Evolutionary conservation across 92 coral and sea anemone species (phyloP).

Genomic region (Desmophyllum pertusum): DNA sequence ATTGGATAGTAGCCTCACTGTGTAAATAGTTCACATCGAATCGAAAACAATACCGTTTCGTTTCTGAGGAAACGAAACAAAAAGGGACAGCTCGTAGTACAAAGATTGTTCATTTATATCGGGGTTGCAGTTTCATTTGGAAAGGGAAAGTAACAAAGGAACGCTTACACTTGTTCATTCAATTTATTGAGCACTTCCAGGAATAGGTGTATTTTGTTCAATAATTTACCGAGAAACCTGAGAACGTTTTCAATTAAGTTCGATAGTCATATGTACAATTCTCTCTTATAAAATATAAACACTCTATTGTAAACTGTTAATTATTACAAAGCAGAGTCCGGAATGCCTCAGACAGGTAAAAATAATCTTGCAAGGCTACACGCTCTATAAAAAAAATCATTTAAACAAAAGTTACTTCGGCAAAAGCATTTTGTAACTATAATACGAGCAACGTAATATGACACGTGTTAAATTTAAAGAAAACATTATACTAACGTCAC

Average conservation of each 20-base stretch:
- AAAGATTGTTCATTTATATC: too few relatives aligned
- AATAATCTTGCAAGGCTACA: conserved; percentile 12
- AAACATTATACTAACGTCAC: background rate
- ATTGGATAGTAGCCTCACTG: too few relatives aligned
- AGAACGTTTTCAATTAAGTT: conserved; percentile 41
- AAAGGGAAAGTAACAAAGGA: background rate
- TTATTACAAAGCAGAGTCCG: conserved; percentile 19
- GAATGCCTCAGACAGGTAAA: conserved; percentile 11
- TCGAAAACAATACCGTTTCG: too few relatives aligned
- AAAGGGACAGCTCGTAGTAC: too few relatives aligned
- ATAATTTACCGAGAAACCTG: conserved; percentile 58
- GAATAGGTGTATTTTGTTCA: conserved; percentile 18
- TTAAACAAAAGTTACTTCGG: background rate
- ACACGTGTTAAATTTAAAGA: background rate
- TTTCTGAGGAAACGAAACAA: too few relatives aligned
- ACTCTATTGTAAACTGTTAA: conserved; percentile 40
- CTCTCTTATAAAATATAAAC: conserved; percentile 79
- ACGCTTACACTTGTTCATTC: background rate
- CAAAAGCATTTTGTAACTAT: background rate
- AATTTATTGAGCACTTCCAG: conserved; percentile 23
- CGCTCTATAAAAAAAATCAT: conserved; percentile 15
- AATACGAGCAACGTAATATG: background rate
- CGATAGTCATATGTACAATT: conserved; percentile 68
- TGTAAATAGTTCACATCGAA: too few relatives aligned
- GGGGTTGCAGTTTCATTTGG: background rate